Conservation (phyloP, 2,113 vertebrate species). For the Phylloscopus trochilus region DNA sequence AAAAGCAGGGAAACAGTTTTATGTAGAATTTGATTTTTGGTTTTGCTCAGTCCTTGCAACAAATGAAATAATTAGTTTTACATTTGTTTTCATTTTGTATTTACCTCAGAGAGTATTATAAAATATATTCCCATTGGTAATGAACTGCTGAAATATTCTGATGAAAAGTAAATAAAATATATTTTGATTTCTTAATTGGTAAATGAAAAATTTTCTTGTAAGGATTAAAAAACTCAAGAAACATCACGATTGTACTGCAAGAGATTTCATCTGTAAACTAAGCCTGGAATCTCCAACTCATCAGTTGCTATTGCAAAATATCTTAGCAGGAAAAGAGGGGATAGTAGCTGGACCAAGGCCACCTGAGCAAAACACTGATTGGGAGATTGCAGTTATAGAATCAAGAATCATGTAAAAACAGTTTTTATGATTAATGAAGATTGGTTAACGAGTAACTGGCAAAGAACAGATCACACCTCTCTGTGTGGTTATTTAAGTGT, state of each 20-base stretch:
- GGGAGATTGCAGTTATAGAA: constrained; percentile 6
- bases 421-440: constrained; percentile 59
- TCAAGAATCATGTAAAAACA: neutral
- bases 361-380: neutral
- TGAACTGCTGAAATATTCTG: neutral
- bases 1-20: neutral
- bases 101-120: neutral
- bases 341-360: neutral
- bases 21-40: neutral
- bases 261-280: neutral
- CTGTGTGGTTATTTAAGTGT: constrained; percentile 8
- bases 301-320: constrained; percentile 24
- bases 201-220: neutral
- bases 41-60: neutral
- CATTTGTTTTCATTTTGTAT: neutral
- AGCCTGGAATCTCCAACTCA: neutral
- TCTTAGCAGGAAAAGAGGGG: neutral
- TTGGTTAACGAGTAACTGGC: constrained; percentile 55
- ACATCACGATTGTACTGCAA: neutral
- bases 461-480: constrained; percentile 56
- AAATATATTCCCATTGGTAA: neutral
- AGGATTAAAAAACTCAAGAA: neutral
- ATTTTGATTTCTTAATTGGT: neutral
- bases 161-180: neutral
- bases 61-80: neutral